phyloP scores from a whole-genome alignment of 2,113 vertebrate genomes.

The Poeciliopsis occidentalis region DNA sequence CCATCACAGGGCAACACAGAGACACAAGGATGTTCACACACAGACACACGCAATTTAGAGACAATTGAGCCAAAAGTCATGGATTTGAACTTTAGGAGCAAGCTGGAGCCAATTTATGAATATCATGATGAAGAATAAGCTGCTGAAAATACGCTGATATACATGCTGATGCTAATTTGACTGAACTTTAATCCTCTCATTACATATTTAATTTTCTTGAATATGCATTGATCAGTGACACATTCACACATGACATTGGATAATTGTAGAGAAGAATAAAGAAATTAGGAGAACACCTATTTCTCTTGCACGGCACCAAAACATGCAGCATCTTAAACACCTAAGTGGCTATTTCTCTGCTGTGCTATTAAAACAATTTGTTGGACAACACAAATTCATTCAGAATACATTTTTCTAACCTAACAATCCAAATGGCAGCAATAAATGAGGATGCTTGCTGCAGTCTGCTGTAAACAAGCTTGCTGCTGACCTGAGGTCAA shows the following conservation, averaged over 20 bases:
- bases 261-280: no score
- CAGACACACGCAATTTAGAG: no score
- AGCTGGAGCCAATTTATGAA: no score
- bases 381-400: not conserved
- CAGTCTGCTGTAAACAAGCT: not conserved
- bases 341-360: not conserved
- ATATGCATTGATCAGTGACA: not conserved
- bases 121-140: no score
- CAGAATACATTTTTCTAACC: not conserved
- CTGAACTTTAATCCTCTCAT: not conserved
- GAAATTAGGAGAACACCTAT: no score
- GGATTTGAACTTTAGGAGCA: no score
- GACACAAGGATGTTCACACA: no score
- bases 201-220: not conserved
- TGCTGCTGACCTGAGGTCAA: not conserved
- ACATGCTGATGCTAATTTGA: no score
- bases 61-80: no score
- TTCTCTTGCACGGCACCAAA: not conserved
- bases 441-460: not conserved
- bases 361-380: not conserved
- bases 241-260: not conserved
- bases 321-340: not conserved
- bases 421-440: not conserved
- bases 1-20: no score
- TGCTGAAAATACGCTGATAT: no score